phyloP scores from a whole-genome alignment of 2,888 invertebrate genomes.

The Apantesis nais region DNA sequence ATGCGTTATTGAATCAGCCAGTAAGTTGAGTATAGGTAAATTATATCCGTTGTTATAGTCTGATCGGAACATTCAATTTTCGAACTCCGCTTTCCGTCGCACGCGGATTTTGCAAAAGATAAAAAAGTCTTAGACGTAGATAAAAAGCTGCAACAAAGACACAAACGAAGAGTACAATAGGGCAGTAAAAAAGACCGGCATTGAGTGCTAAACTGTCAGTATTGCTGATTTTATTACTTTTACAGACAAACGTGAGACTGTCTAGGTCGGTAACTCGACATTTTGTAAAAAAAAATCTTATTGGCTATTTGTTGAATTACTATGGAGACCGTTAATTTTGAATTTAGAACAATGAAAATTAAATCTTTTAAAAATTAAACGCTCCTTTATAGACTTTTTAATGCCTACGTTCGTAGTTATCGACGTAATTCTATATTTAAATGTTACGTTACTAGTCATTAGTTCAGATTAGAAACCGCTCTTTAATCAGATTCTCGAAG shows the following conservation, averaged over 20 bases:
- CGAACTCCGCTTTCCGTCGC: constrained; percentile 36
- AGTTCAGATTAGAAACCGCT: constrained; percentile 7
- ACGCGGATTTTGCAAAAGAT: constrained; percentile 17
- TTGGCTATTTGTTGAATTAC: constrained; percentile 10
- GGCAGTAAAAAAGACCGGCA: constrained; percentile 17
- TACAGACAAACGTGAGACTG: constrained; percentile 27
- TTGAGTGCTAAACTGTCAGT: constrained; percentile 22
- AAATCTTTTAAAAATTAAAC: neutral
- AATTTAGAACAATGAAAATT: constrained; percentile 1
- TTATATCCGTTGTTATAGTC: neutral
- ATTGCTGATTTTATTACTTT: constrained; percentile 39
- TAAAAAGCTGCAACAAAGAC: constrained; percentile 11
- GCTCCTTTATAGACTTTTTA: neutral
- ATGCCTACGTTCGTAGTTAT: neutral
- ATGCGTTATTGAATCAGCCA: neutral
- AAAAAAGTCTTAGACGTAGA: constrained; percentile 10
- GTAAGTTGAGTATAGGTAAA: neutral
- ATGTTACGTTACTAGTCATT: neutral
- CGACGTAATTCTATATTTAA: constrained; percentile 1
- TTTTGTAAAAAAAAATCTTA: constrained; percentile 22
- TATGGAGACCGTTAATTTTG: constrained; percentile 7
- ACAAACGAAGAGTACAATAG: constrained; percentile 18
- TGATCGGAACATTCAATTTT: constrained; percentile 14
- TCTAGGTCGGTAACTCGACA: constrained; percentile 9
- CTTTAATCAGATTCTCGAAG: constrained; percentile 9